Evolutionary conservation across 1,140 invertebrate species (phyloP), one percentile per base, ranked within the genome.

Genomic region (Piezodorus guildinii): DNA sequence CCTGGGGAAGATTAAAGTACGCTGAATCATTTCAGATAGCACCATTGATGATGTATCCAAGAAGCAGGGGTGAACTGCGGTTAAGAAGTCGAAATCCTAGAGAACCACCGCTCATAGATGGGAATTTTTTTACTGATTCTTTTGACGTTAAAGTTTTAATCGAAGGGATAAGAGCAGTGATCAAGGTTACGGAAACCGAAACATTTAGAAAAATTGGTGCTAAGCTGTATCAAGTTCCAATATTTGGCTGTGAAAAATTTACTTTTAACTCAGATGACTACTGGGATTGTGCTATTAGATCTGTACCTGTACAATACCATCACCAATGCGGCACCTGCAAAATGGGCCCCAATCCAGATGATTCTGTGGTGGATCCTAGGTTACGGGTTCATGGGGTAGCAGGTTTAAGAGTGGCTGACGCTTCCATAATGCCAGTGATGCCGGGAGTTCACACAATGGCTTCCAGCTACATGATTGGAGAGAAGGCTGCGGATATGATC

Each of bases 401-500:
- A 16, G 78, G 79, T 23, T 73, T 92, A 27, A 77, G 90, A 43
- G 86, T 91, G 1, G 82, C 81, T 0, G 89, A 93, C 73, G 82
- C 81, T 44, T 88, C 86, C 51, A 75, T 92, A 0, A 87, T 91
- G 75, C 89, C 89, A 0, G 74, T 73, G 3, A 78, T 87, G 17
- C 77, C 85, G 15, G 79, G 78, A 5, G 86, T 83, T 1, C 88
- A 91, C 70, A 82, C 85, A 0, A 87, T 85, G 66, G 86, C 85
- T 0, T 81, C 83, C 0, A 81, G 85, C 3, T 80, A 82, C 51
- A 94, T 95, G 91, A 86, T 95, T 51, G 92, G 82, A 0, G 91
- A 96, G 74, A 91, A 90, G 71, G 87, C 80, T 0, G 83, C 89
- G 0, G 86, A 92, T 72, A 78, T 93, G 71, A 88, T 94, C 34